phyloP scores from a whole-genome alignment of 2,888 invertebrate genomes.

The Sepiola atlantica region DNA sequence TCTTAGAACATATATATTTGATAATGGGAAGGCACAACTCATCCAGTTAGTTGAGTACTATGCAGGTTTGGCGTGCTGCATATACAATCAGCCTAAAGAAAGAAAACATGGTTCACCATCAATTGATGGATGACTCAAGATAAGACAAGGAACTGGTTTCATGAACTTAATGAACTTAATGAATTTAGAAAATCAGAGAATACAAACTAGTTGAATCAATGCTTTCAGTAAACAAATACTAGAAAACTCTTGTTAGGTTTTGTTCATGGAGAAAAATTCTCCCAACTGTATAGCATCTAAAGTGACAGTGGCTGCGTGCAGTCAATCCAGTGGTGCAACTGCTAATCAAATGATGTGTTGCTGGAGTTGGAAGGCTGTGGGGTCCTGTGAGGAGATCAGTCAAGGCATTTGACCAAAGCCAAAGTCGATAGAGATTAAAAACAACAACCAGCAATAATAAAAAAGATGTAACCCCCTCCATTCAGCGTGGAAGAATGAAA shows the following conservation, averaged over 20 bases:
- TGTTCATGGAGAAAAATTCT: not conserved
- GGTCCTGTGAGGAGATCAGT: not conserved
- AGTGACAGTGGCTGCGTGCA: constrained; percentile 2
- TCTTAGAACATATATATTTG: too few species aligned
- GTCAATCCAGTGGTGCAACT: not conserved
- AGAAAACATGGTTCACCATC: too few species aligned
- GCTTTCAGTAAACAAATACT: not conserved
- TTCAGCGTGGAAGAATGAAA: not conserved
- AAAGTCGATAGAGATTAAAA: not conserved
- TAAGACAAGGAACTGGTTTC: too few species aligned
- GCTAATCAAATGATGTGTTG: not conserved
- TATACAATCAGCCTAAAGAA: too few species aligned
- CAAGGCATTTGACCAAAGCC: constrained; percentile 9
- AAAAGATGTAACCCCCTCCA: not conserved
- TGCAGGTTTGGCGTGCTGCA: too few species aligned
- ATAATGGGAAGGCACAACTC: too few species aligned
- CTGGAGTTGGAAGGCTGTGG: not conserved
- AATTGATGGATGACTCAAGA: too few species aligned
- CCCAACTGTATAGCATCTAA: not conserved
- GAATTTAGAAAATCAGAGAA: too few species aligned
- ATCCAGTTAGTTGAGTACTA: too few species aligned
- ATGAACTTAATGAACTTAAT: too few species aligned
- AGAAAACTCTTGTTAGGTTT: not conserved
- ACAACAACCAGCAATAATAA: not conserved
- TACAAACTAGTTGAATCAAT: too few species aligned